Evolutionary conservation across 2,113 vertebrate genomes (phyloP).

Genomic region (Electrona antarctica): DNA sequence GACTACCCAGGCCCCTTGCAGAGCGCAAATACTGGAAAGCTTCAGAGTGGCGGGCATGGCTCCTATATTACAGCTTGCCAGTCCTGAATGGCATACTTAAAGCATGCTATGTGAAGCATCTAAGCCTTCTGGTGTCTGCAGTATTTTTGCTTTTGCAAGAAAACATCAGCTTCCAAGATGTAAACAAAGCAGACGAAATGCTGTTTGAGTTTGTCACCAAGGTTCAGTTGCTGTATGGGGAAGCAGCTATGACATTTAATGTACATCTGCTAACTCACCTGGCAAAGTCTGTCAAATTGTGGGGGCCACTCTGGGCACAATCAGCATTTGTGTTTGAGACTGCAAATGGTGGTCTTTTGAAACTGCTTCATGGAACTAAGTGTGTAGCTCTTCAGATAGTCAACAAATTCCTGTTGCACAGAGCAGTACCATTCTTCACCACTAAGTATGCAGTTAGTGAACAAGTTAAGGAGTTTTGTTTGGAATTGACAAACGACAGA

Average conservation of each 20-base stretch:
- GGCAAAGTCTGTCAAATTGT: conserved; percentile 17
- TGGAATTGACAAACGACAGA: too few species aligned
- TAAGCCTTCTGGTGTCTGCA: too few species aligned
- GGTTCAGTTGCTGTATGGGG: conserved; percentile 15
- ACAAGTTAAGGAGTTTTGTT: too few species aligned
- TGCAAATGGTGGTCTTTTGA: too few species aligned
- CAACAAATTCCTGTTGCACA: too few species aligned
- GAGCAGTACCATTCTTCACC: too few species aligned
- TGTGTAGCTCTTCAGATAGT: too few species aligned
- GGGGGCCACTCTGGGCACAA: conserved; percentile 9
- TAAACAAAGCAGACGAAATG: conserved; percentile 1
- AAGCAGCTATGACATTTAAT: conserved; percentile 14
- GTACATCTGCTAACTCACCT: conserved; percentile 17
- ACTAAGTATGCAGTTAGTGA: too few species aligned
- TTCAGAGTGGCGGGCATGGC: conserved; percentile 12
- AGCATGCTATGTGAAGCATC: conserved; percentile 8
- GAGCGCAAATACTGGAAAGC: not conserved
- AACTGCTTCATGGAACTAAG: too few species aligned
- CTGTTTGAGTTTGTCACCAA: conserved; percentile 1
- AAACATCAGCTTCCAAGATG: conserved; percentile 1
- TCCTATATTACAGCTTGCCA: conserved; percentile 17
- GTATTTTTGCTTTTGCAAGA: conserved; percentile 11
- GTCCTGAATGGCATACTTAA: conserved; percentile 9
- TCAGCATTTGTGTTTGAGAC: conserved; percentile 14
- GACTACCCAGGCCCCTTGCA: conserved; percentile 5